A percentile compares a stretch with the other conserved stretches of the same genome.
These are phyloP conservation scores for Diachasmimorpha longicaudata DNA, from an alignment of 1,140 invertebrate species.

Conservation along the genomic window DNA sequence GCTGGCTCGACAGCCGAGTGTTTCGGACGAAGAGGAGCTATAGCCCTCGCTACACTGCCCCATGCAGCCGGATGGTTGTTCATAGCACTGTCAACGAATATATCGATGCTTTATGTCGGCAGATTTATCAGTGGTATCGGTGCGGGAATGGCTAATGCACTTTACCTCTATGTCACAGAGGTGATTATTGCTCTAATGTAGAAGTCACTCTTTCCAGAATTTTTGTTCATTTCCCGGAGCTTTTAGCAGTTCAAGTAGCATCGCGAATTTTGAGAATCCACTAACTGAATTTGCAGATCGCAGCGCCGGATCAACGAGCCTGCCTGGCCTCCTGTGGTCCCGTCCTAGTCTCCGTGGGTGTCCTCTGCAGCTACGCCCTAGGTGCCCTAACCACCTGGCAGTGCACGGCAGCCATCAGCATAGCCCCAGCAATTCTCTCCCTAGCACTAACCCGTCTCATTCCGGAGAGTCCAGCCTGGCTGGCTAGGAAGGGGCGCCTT, in stretches of 20 bases:
- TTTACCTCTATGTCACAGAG: slow-evolving; percentile 57
- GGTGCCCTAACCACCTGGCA: slow-evolving; percentile 70
- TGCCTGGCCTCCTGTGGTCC: slow-evolving; percentile 64
- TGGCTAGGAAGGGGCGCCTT: slow-evolving; percentile 66
- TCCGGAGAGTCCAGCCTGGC: slow-evolving; percentile 76
- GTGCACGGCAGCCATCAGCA: slow-evolving; percentile 68
- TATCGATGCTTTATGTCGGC: slow-evolving; percentile 70
- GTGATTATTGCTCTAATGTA: slow-evolving; percentile 24
- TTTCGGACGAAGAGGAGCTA: slow-evolving; percentile 73
- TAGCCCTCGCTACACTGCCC: slow-evolving; percentile 75
- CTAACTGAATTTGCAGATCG: slow-evolving; percentile 41
- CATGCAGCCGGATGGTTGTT: slow-evolving; percentile 78
- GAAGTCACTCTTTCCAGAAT: too few relatives aligned
- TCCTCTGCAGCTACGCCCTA: slow-evolving; percentile 70
- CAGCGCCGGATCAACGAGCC: slow-evolving; percentile 53
- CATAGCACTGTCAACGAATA: slow-evolving; percentile 69
- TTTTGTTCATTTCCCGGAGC: too few relatives aligned
- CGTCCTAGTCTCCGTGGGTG: slow-evolving; percentile 70
- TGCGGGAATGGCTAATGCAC: slow-evolving; percentile 65
- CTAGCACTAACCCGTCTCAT: slow-evolving; percentile 61
- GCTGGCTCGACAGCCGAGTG: slow-evolving; percentile 73
- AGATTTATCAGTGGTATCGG: slow-evolving; percentile 77
- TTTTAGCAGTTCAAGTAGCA: too few relatives aligned
- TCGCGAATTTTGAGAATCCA: too few relatives aligned
- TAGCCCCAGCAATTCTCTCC: slow-evolving; percentile 65